Base-by-base conservation (phyloP, 2,797 vertebrate species). In the Xenentodon cancila region DNA sequence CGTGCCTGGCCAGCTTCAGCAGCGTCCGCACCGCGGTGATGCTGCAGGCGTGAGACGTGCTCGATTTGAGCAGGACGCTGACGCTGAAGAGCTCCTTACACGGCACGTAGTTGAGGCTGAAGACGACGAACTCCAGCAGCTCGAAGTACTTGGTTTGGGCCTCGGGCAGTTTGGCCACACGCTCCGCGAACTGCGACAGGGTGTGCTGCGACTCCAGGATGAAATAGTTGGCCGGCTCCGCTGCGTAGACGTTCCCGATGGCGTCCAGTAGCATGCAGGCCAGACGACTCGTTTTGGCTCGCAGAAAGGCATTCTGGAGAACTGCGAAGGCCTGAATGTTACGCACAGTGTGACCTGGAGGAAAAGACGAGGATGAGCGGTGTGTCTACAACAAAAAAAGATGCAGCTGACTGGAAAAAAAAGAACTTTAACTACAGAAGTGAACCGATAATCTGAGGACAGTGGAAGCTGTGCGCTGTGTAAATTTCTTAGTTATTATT, bases 1-100 rank as follows among this genome's bases (percentile, higher is more conserved):
- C 96, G 4, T 99, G 98, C 12, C 95, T 92, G 43, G 94, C 92
- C 68, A 99, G 95, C 84, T 97, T 98, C 22, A 98, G 93, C 48
- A 99, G 93, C 0, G 95, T 96, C 43, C 94, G 94, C 43, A 94
- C 95, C n/a, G 97, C 96, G 25, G 93, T 92, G 89, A 96, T 95
- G 91, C 96, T 96, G 93, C 97, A 98, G 64, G 94, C 91, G 51
- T 96, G 95, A 17, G 96, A 98, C 44, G 94, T 84, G 90, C 95
- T 97, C 9, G 96, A 94, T 77, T 99, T 99, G 60, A 99, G 93
- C 75, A 99, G 93, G 79, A 99, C 96, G 83, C 97, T 98, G 68
- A 99, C 96, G 15, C 97, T 97, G 89, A 99, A 99, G 63, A 99
- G 94, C 86, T 99, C 98, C 88, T 99, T 99, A 88, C 98, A 99